Evolutionary conservation across 2,888 invertebrate genomes (phyloP).

Genomic region (Drosophila stalkeri): DNA sequence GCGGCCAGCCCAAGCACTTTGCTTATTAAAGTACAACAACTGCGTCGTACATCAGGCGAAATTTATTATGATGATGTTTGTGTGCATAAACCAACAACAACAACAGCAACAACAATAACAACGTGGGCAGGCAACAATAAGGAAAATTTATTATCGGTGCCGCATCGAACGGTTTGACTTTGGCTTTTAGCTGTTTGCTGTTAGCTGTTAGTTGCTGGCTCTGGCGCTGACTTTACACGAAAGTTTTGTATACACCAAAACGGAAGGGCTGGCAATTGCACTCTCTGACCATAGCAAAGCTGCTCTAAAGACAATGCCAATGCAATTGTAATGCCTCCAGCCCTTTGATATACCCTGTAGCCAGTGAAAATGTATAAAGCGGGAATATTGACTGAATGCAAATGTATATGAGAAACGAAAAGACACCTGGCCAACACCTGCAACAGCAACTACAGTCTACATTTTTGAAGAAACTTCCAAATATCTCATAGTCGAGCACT

Average conservation of each 20-base stretch:
- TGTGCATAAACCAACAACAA: slow-evolving; percentile 62
- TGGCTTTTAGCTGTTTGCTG: slow-evolving; percentile 40
- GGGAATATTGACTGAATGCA: background rate
- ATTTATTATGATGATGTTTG: slow-evolving; percentile 80
- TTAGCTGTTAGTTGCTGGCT: slow-evolving; percentile 25
- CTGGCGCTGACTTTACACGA: slow-evolving; percentile 35
- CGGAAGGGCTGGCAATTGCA: slow-evolving; percentile 74
- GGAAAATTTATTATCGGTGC: slow-evolving; percentile 76
- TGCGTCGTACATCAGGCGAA: slow-evolving; percentile 70
- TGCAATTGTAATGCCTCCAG: slow-evolving; percentile 64
- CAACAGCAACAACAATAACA: slow-evolving; percentile 19
- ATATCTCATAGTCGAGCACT: background rate
- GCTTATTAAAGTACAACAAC: slow-evolving; percentile 74
- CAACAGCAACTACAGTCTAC: background rate
- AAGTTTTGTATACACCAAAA: slow-evolving; percentile 44
- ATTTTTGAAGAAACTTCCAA: background rate
- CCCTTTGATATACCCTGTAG: slow-evolving; percentile 3
- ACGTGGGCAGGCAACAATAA: slow-evolving; percentile 69
- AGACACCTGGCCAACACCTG: background rate
- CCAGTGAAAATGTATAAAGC: background rate
- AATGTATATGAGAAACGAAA: background rate
- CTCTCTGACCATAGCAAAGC: slow-evolving; percentile 34
- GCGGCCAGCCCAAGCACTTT: slow-evolving; percentile 79
- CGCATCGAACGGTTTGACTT: slow-evolving; percentile 73
- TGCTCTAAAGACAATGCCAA: slow-evolving; percentile 62